Conservation (phyloP, 1,140 invertebrate species). For the Polypedilum vanderplanki region DNA sequence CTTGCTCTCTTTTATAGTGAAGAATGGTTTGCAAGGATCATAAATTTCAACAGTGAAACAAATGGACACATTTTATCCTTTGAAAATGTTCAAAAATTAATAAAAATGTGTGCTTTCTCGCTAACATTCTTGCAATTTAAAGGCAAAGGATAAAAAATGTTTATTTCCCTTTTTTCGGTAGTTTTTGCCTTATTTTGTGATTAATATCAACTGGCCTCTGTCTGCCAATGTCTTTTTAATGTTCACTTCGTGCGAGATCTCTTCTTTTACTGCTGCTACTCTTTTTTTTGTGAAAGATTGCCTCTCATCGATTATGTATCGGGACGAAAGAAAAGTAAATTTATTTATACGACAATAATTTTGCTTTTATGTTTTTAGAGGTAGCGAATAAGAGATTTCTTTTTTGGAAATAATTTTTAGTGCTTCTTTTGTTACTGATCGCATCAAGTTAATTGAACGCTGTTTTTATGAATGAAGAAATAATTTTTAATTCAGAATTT, state of each 20-base stretch:
- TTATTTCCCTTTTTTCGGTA: not conserved
- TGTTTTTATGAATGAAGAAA: too few relatives aligned
- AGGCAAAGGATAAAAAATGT: not conserved
- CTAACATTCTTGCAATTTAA: too few relatives aligned
- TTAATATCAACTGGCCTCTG: not conserved
- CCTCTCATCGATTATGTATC: too few relatives aligned
- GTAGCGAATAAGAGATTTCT: too few relatives aligned
- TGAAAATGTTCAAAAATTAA: not conserved
- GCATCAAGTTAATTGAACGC: too few relatives aligned
- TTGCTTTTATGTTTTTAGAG: too few relatives aligned
- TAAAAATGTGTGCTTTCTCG: not conserved
- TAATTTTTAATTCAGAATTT: too few relatives aligned
- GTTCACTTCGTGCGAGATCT: not conserved
- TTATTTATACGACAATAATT: too few relatives aligned
- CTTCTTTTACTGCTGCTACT: not conserved
- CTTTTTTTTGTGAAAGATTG: too few relatives aligned
- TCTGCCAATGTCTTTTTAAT: not conserved
- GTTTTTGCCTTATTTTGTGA: not conserved
- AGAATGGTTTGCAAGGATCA: conserved; percentile 3
- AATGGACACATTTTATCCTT: not conserved
- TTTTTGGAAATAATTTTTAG: too few relatives aligned
- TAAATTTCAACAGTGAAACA: not conserved
- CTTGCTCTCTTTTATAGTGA: not conserved
- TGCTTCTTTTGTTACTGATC: too few relatives aligned
- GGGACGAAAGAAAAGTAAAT: too few relatives aligned